phyloP scores from a whole-genome alignment of 1,140 invertebrate species.

The Orius insidiosus region DNA sequence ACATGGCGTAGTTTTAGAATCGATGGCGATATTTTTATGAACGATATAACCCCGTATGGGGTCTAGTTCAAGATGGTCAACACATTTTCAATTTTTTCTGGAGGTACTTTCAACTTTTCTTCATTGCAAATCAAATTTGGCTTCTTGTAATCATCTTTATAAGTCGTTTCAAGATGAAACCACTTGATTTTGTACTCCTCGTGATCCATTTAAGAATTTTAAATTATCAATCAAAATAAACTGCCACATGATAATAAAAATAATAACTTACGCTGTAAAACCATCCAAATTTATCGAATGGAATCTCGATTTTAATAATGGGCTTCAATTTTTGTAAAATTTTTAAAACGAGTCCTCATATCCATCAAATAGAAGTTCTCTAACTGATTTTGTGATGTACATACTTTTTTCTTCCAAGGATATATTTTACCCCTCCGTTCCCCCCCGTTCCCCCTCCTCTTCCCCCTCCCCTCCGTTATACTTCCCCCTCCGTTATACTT shows the following conservation, averaged over 20 bases:
- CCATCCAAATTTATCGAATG: constrained; percentile 54
- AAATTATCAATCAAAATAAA: too few species aligned
- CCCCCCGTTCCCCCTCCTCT: too few species aligned
- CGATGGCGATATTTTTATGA: too few species aligned
- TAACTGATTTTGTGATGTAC: constrained; percentile 11
- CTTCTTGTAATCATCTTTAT: not conserved
- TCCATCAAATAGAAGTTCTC: constrained; percentile 10
- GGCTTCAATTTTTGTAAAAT: constrained; percentile 5
- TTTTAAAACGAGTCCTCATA: constrained; percentile 11
- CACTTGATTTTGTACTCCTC: not conserved
- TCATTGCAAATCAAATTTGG: too few species aligned
- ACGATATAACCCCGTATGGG: too few species aligned
- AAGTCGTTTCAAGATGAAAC: not conserved
- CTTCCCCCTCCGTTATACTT: too few species aligned
- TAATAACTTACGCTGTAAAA: constrained; percentile 60
- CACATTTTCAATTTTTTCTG: too few species aligned
- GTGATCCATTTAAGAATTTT: not conserved
- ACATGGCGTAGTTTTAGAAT: too few species aligned
- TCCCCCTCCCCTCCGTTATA: too few species aligned
- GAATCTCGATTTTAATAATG: constrained; percentile 24
- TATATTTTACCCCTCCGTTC: not conserved
- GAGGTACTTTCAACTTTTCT: too few species aligned
- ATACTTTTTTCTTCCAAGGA: not conserved
- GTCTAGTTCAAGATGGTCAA: too few species aligned
- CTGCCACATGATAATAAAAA: too few species aligned